Evolutionary conservation across 2,888 invertebrate species (phyloP), one percentile per base, ranked within the genome.

Genomic region (Koerneria pararmatus): DNA sequence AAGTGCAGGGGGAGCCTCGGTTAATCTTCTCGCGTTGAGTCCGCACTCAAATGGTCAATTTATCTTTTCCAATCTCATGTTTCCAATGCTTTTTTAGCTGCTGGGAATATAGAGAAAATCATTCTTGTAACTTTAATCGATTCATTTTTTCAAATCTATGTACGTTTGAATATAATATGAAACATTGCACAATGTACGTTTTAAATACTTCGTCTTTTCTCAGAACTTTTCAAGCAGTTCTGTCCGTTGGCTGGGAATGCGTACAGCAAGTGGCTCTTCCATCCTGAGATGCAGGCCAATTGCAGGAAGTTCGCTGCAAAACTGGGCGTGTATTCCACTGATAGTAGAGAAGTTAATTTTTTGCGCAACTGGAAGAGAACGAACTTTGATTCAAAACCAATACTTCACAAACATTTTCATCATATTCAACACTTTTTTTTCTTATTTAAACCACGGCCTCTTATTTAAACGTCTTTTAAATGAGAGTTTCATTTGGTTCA

Each of bases 211-310:
- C n/a, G 41, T 41, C 41, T 41, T 11, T 37, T 34, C n/a, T 35
- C 58, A 65, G 65, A 65, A 35, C 65, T 65, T 34, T 65, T 65
- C 65, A 56, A 65, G 49, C 56, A 65, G 35, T 56, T 65, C 24
- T 57, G 56, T 49, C 65, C 65, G n/a, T 48, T 65, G 65, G 57
- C 65, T 3, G 65, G 65, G 19, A 54, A 54, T 27, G 65, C 41
- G 24, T 49, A 48, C 4, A 49, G 54, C 2, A 5, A 6, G 5
- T 65, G 65, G 65, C 35, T 58, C 19, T 29, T 65, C 32, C 22
- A 46, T 29, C 49, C 49, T 3, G 54, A 41, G 27, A 54, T 64
- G 22, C 54, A 34, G 1, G 54, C 32, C 22, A 64, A 41, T 19
- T 64, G 64, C 22, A 35, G 64, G 48, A 29, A 37, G 32, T 37